phyloP scores from a whole-genome alignment of 2,888 invertebrate species.

The Mantis religiosa region DNA sequence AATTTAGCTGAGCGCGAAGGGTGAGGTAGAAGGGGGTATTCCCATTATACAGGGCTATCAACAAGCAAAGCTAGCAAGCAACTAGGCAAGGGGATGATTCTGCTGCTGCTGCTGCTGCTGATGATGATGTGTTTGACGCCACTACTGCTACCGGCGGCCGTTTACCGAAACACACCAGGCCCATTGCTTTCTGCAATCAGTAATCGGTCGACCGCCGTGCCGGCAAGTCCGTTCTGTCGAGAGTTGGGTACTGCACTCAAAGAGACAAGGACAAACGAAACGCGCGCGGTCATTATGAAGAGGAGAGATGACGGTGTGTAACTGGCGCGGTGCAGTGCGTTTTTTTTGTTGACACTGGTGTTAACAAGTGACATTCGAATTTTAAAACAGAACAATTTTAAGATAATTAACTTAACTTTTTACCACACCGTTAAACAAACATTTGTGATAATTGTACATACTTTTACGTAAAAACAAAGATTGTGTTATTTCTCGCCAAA shows the following conservation, averaged over 20 bases:
- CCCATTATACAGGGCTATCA: constrained; percentile 31
- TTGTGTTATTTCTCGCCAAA: neutral
- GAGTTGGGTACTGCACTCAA: neutral
- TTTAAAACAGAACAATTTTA: neutral
- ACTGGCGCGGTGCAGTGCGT: neutral
- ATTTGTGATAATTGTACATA: neutral
- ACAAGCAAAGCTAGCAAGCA: constrained; percentile 29
- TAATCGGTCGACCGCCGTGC: constrained; percentile 23
- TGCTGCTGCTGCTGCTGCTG: constrained; percentile 6
- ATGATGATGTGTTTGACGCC: constrained; percentile 32
- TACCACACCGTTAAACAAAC: neutral
- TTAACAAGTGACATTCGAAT: neutral
- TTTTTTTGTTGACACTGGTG: neutral
- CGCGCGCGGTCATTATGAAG: neutral
- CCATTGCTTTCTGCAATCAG: constrained; percentile 23
- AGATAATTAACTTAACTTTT: neutral
- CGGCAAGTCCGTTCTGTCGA: neutral
- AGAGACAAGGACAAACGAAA: neutral
- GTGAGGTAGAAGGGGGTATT: constrained; percentile 20
- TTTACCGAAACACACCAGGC: constrained; percentile 27
- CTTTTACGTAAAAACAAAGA: neutral
- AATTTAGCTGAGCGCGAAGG: constrained; percentile 25
- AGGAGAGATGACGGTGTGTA: neutral
- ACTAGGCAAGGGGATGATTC: constrained; percentile 11
- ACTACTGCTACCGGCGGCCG: constrained; percentile 31